Evolutionary conservation across 64 coral and sea anemone genomes (phyloP), one percentile per base, ranked within the genome.

Genomic region (Montipora foliosa): DNA sequence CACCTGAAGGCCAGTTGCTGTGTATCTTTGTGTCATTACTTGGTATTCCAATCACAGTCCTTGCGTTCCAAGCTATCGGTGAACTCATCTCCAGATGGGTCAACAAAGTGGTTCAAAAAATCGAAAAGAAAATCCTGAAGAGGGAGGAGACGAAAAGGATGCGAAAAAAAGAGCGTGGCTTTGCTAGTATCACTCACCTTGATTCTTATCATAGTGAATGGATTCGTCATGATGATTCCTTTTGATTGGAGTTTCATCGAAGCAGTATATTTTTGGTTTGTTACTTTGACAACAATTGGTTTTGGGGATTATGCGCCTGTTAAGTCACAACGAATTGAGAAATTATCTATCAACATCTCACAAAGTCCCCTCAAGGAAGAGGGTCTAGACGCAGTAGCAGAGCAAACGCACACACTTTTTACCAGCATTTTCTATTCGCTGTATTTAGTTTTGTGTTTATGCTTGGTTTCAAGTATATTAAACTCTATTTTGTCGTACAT

Each of bases 211-310:
- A 19, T 20, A 46, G 8, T 61, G 4, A 83, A 84, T 5, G 21
- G 49, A 12, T 52, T 71, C 19, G 0, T 95, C 2, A 51, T 79
- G 25, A 51, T 72, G 20, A 37, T 47, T 55, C 1, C 15, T 5
- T 21, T 44, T 21, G 16, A 15, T 15, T 72, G 83, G 37, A 88
- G 48, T 6, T 83, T 87, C 58, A 17, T 95, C 16, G 80, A 90
- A 29, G 71, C 57, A 6, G 77, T 92, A 3, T 98, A 98, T 44
- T 67, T 89, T 24, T 98, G 96, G 96, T 92, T 98, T 88, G 83
- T 98, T 51, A 89, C 93, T 6, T 81, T 92, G 19, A 95, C 96
- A 8, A 98, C 96, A 0, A 90, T 95, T 12, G 96, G 96, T 19
- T 95, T 95, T 51, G 96, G 96, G 0, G 96, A 98, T 72, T 95